phyloP scores from a whole-genome alignment of 2,888 invertebrate genomes.

The Nomada flava region DNA sequence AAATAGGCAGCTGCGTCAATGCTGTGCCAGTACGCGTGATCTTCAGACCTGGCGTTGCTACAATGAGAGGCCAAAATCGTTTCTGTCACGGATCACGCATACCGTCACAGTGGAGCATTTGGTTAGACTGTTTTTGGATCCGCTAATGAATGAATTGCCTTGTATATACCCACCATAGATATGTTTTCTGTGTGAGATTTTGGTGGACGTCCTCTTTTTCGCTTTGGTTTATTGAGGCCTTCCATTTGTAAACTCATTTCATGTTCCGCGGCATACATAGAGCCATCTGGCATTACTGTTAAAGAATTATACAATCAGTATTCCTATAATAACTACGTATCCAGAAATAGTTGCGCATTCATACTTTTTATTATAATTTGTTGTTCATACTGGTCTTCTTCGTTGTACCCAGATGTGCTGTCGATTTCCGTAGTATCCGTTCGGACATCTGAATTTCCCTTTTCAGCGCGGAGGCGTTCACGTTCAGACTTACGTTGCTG shows the following conservation, averaged over 20 bases:
- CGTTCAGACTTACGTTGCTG: slow-evolving; percentile 82
- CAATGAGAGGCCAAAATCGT: too few species aligned
- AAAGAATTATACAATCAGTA: slow-evolving; percentile 46
- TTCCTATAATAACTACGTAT: background rate
- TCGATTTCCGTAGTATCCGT: slow-evolving; percentile 67
- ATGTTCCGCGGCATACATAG: slow-evolving; percentile 88
- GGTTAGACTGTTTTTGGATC: too few species aligned
- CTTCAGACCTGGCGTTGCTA: too few species aligned
- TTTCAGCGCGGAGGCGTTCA: slow-evolving; percentile 72
- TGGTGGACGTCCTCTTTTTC: slow-evolving; percentile 90
- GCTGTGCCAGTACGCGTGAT: too few species aligned
- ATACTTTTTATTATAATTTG: slow-evolving; percentile 86
- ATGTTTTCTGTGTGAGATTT: slow-evolving; percentile 84
- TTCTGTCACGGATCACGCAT: too few species aligned
- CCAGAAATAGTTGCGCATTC: slow-evolving; percentile 5
- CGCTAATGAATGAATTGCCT: background rate
- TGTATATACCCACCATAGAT: slow-evolving; percentile 44
- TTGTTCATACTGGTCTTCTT: slow-evolving; percentile 82
- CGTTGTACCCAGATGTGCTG: slow-evolving; percentile 56
- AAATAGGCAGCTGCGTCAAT: too few species aligned
- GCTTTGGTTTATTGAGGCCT: slow-evolving; percentile 88
- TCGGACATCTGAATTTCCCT: slow-evolving; percentile 69
- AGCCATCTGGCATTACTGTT: slow-evolving; percentile 87
- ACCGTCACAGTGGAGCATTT: too few species aligned
- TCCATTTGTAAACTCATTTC: slow-evolving; percentile 88